phyloP scores from a whole-genome alignment of 2,888 invertebrate species.

The Eupithecia abbreviata region DNA sequence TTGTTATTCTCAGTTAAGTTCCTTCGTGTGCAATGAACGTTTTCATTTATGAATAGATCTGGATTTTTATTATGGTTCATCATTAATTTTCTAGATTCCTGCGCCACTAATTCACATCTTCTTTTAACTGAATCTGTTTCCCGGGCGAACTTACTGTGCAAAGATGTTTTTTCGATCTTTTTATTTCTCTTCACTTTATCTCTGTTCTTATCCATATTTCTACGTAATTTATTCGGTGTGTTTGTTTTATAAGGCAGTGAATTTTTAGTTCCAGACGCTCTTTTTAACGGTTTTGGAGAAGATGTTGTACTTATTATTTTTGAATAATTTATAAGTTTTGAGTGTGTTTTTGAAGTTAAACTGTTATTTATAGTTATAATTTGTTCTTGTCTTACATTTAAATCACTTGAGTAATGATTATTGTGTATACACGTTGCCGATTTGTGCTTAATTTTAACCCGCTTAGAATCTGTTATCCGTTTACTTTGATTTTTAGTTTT shows the following conservation, averaged over 20 bases:
- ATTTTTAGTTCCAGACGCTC: neutral
- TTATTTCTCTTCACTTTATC: constrained; percentile 15
- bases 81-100: constrained; percentile 41
- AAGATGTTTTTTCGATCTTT: constrained; percentile 30
- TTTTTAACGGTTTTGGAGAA: neutral
- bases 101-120: constrained; percentile 47
- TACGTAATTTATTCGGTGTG: constrained; percentile 1
- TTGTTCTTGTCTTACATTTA: neutral
- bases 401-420: neutral
- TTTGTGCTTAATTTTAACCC: constrained; percentile 13
- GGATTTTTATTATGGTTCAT: constrained; percentile 38
- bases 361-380: neutral
- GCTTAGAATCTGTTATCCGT: constrained; percentile 28
- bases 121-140: constrained; percentile 47
- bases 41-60: constrained; percentile 44
- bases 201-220: constrained; percentile 24
- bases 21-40: constrained; percentile 34
- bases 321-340: neutral
- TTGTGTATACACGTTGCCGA: neutral
- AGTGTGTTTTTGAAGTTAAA: neutral
- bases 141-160: constrained; percentile 46
- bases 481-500: constrained; percentile 47
- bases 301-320: neutral
- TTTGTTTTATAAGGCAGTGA: neutral
- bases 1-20: constrained; percentile 42